phyloP scores from a whole-genome alignment of 2,113 vertebrate genomes.

The Colius striatus region DNA sequence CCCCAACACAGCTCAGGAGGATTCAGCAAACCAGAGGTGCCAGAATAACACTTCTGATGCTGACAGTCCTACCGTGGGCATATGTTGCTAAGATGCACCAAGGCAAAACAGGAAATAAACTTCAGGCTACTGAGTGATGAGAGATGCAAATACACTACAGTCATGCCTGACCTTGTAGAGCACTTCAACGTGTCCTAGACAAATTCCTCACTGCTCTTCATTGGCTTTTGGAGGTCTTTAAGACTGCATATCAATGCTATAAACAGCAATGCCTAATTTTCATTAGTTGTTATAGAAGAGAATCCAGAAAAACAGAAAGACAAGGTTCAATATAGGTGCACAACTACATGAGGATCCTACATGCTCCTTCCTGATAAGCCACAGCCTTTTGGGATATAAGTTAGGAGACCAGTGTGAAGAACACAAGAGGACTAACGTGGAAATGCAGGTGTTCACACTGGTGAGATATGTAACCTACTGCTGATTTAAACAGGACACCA shows the following conservation, averaged over 20 bases:
- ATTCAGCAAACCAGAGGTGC: constrained; percentile 34
- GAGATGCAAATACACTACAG: not conserved
- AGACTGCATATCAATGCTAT: not conserved
- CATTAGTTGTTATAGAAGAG: not conserved
- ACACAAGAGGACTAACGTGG: not conserved
- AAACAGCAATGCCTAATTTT: not conserved
- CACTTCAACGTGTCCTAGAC: not conserved
- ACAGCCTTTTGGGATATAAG: not conserved
- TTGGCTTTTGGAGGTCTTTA: not conserved
- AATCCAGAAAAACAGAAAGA: not conserved
- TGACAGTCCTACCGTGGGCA: not conserved
- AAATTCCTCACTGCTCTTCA: constrained; percentile 14
- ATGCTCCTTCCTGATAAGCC: not conserved
- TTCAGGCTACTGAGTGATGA: constrained; percentile 13
- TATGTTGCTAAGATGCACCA: constrained; percentile 41
- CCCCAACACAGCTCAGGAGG: not conserved
- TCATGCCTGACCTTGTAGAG: constrained; percentile 31
- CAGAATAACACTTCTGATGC: not conserved
- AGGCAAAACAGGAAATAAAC: constrained; percentile 18
- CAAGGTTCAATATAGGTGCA: not conserved
- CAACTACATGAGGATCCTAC: not conserved
- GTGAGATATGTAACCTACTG: not conserved
- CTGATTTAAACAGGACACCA: not conserved
- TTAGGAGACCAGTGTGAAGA: not conserved
- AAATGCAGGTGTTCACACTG: not conserved